A percentile compares a stretch with the other conserved stretches of the same genome.
These are phyloP conservation scores for Pseudopipra pipra DNA, from an alignment of 2,113 vertebrate genomes.

Conservation along the genomic window DNA sequence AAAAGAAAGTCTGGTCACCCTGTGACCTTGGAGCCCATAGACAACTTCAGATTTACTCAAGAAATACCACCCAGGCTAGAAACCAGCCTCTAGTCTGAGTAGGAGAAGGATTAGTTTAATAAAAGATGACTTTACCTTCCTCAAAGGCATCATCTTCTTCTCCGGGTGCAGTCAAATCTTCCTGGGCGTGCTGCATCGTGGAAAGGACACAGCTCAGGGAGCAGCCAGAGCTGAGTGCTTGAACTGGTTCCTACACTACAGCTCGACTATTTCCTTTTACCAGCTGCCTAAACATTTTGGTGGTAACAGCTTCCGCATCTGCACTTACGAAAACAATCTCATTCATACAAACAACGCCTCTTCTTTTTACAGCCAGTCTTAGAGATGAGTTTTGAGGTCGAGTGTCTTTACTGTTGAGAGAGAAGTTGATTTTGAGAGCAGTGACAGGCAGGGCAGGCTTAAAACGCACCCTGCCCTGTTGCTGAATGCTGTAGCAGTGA, in stretches of 20 bases:
- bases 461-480: not conserved
- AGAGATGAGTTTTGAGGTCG: not conserved
- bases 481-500: not conserved
- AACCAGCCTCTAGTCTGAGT: not conserved
- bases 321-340: constrained; percentile 31
- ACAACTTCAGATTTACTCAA: not conserved
- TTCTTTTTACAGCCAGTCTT: not conserved
- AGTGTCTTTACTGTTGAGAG: not conserved
- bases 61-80: constrained; percentile 27
- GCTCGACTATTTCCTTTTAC: constrained; percentile 47
- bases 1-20: constrained; percentile 4
- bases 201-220: not conserved
- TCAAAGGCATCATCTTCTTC: constrained; percentile 75
- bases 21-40: not conserved
- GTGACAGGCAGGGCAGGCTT: not conserved
- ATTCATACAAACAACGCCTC: constrained; percentile 40
- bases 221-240: not conserved
- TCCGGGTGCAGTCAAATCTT: constrained; percentile 1
- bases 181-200: constrained; percentile 61
- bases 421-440: not conserved
- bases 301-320: constrained; percentile 67
- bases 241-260: not conserved
- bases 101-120: not conserved
- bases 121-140: constrained; percentile 74
- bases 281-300: constrained; percentile 38